phyloP scores from a whole-genome alignment of 2,797 vertebrate genomes.

The Enteromius fasciolatus region DNA sequence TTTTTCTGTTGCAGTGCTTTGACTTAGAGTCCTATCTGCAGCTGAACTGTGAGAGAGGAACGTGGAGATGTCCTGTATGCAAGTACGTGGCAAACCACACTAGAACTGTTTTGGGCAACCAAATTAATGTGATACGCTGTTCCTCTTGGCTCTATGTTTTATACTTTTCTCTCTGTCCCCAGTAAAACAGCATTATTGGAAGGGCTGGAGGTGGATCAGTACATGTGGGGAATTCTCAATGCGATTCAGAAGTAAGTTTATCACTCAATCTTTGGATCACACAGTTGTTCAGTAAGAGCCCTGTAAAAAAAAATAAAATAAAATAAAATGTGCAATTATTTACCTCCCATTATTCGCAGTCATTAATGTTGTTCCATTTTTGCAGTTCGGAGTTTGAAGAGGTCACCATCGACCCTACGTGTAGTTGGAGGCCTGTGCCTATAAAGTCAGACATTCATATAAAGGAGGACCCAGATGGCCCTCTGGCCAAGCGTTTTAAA shows the following conservation, averaged over 20 bases:
- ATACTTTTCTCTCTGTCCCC: constrained; percentile 57
- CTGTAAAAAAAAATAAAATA: background rate
- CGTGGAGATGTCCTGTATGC: constrained; percentile 99
- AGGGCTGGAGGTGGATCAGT: constrained; percentile 97
- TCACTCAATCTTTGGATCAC: background rate
- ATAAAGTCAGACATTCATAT: constrained; percentile 98
- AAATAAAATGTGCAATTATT: background rate
- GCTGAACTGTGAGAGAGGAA: constrained; percentile 97
- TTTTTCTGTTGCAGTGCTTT: constrained; percentile 84
- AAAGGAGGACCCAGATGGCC: constrained; percentile 97
- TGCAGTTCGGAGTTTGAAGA: constrained; percentile 96
- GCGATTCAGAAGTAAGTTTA: constrained; percentile 94
- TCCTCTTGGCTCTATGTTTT: constrained; percentile 31
- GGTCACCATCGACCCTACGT: constrained; percentile 97
- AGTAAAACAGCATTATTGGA: constrained; percentile 99
- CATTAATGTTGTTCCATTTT: background rate
- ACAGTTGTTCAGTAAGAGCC: background rate
- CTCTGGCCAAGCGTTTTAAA: constrained; percentile 96
- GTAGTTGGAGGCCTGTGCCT: constrained; percentile 97
- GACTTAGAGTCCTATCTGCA: constrained; percentile 98
- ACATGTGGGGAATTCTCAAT: constrained; percentile 99
- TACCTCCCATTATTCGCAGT: background rate
- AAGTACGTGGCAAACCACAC: constrained; percentile 81
- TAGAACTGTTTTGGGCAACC: background rate
- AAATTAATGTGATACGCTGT: constrained; percentile 12